Base-by-base conservation (phyloP, 2,888 invertebrate genomes). In the Metallyticus violacea region DNA sequence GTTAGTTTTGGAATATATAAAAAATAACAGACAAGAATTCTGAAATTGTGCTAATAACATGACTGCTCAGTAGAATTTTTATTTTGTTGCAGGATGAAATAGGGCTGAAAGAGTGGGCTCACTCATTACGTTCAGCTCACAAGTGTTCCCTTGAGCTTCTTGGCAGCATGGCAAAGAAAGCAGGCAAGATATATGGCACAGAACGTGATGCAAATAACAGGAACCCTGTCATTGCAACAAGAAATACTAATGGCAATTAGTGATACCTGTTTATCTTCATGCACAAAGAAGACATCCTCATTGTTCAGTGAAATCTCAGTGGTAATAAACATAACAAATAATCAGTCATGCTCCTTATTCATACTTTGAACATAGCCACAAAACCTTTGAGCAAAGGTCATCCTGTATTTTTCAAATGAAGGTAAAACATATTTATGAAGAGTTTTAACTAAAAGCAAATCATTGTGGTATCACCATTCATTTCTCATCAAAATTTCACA, bases 111-210 rank as follows among this genome's bases (percentile, higher is more conserved):
- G 99, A 99, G 92, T 99, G 99, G 99, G 97, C 98, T 89, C 94
- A 97, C 88, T 99, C 99, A 85, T 93, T 99, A 90, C 96, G 98
- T 89, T 96, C 97, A 29, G 99, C 99, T 76, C 99, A 99, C 94
- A 98, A 98, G 93, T 95, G 97, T 91, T 99, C 99, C 3, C 96
- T 97, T 91, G 99, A 99, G 92, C 95, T 99, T 90, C 94, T 99
- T 88, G 97, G 98, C 86, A 97, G 97, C 85, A 99, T 99, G 98
- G 99, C 99, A 88, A 97, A 97, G 92, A 99, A 99, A 93, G 99
- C 99, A 77, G 99, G 99, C 89, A 99, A 98, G 93, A 99, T 99
- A 90, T 99, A 99, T 93, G 99, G 99, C 90, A 98, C 99, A 27
- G 95, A 95, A 89, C 90, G 92, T 26, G 93, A 93, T 88, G 86